Base-by-base conservation (phyloP, 1,140 invertebrate genomes). In the Plodia interpunctella region DNA sequence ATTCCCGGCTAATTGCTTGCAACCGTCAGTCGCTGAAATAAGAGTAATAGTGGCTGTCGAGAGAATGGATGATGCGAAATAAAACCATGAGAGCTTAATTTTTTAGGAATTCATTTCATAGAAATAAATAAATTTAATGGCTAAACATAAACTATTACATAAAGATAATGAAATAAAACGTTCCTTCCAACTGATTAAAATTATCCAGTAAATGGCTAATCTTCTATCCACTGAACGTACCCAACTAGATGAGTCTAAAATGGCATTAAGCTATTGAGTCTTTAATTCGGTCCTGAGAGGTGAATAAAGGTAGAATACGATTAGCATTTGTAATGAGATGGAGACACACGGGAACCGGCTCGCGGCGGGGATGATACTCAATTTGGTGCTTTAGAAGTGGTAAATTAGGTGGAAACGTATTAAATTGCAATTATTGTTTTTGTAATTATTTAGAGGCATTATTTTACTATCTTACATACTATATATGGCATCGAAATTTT, bases 241-340 rank as follows among this genome's bases (percentile, higher is more conserved):
- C 13, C 13, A 10, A 44, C 38, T 17, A 44, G 38, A 44, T n/a
- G 15, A 44, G 15, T 44, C 38, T 15, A 17, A 44, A 44, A 44
- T 15, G 38, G 38, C 38, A 44, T 44, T 44, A 44, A 44, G 38
- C 38, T 44, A 44, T 44, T 44, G 38, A 44, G 38, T n/a, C 38
- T 15, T 44, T 44, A 44, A 44, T 44, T 44, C 38, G 13, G 0
- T 44, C 38, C 13, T 44, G 15, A 17, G 38, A 44, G 38, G 38
- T 44, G 38, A 44, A 44, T 44, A 44, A 44, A 44, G 38, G 38
- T n/a, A 15, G 38, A 44, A 44, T 44, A 44, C 15, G 2, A 44
- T 44, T 44, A 44, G 38, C 38, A 44, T 44, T 15, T 2, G 10
- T 44, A 44, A 44, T 44, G 38, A 44, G 38, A 10, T 44, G 38